These are phyloP conservation scores for Chouioia cunea DNA, from an alignment of 2,888 invertebrate genomes.

Conservation along the genomic window DNA sequence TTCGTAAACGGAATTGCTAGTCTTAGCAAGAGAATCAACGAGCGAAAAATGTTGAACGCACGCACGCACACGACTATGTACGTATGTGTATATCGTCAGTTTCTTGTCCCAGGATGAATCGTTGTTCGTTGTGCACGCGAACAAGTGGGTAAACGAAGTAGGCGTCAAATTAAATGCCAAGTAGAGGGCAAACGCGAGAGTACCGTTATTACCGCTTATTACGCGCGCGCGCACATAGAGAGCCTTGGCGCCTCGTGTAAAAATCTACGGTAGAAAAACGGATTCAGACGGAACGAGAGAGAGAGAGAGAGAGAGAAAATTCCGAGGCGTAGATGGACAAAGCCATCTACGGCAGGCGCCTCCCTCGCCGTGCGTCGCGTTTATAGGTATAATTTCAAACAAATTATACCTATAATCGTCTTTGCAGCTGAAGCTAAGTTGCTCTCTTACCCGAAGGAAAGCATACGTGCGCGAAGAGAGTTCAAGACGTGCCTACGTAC, in stretches of 20 bases:
- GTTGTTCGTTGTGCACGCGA: no score
- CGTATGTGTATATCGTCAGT: no score
- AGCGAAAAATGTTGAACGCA: no score
- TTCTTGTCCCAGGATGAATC: no score
- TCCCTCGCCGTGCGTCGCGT: background rate
- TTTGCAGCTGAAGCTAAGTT: background rate
- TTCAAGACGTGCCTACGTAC: background rate
- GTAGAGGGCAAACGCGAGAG: background rate
- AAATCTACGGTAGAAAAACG: no score
- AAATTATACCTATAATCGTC: background rate
- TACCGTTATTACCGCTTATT: background rate
- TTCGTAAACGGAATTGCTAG: no score
- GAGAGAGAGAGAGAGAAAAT: background rate
- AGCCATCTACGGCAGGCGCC: background rate
- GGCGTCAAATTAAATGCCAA: conserved; percentile 6
- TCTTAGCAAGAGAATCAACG: no score
- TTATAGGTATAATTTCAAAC: background rate
- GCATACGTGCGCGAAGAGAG: conserved; percentile 4
- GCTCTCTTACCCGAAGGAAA: conserved; percentile 2
- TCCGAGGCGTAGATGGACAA: background rate
- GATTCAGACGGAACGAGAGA: no score
- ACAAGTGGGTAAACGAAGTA: background rate
- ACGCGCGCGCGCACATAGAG: no score
- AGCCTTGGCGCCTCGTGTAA: no score
- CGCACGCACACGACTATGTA: no score